Conservation (phyloP, 1,140 invertebrate species). For the Neodiprion lecontei region DNA sequence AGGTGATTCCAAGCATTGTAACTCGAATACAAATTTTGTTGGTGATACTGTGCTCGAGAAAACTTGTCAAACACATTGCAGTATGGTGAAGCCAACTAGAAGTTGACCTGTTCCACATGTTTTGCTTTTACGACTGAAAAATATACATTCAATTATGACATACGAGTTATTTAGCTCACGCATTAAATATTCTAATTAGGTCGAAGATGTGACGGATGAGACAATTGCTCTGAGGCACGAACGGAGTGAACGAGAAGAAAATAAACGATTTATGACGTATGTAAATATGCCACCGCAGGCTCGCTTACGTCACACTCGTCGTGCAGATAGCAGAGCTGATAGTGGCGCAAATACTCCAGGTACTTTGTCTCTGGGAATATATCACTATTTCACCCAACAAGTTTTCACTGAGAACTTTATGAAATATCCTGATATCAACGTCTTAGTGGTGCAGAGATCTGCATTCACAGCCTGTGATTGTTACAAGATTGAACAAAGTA, state of each 20-base stretch:
- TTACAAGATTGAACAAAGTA: no score
- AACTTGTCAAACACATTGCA: no score
- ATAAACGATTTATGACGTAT: slow-evolving; percentile 77
- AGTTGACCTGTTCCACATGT: no score
- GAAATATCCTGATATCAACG: slow-evolving; percentile 21
- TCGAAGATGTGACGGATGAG: slow-evolving; percentile 82
- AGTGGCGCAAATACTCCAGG: slow-evolving; percentile 78
- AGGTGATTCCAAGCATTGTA: no score
- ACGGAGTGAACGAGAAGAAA: slow-evolving; percentile 79
- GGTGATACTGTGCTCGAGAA: no score
- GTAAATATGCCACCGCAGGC: slow-evolving; percentile 70
- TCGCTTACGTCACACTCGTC: slow-evolving; percentile 66
- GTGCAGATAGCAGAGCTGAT: slow-evolving; percentile 73
- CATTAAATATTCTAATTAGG: slow-evolving; percentile 48
- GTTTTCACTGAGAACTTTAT: neutral
- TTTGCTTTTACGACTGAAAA: no score
- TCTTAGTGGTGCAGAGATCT: neutral
- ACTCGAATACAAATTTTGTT: no score
- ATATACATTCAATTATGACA: no score
- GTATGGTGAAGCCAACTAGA: no score
- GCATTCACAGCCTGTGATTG: no score
- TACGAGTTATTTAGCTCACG: no score
- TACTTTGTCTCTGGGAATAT: slow-evolving; percentile 49
- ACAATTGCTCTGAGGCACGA: slow-evolving; percentile 73
- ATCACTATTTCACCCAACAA: slow-evolving; percentile 39